Conservation (phyloP, 2,888 invertebrate species). For the Platycheirus albimanus region DNA sequence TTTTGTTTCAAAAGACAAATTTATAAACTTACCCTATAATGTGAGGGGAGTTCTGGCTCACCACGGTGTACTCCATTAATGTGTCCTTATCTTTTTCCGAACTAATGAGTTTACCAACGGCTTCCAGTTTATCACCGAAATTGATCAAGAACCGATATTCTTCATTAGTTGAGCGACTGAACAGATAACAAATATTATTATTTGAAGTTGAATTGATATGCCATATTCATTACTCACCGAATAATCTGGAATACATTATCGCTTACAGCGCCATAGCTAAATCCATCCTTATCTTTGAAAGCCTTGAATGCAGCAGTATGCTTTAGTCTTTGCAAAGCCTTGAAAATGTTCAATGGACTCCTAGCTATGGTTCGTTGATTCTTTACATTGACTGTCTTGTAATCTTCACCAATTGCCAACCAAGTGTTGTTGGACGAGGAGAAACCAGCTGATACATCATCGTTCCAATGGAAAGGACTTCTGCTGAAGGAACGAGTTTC, state of each 20-base stretch:
- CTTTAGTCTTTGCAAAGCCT: conserved; percentile 84
- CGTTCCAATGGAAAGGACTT: conserved; percentile 86
- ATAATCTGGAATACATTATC: conserved; percentile 79
- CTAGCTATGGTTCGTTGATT: conserved; percentile 83
- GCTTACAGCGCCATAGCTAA: conserved; percentile 78
- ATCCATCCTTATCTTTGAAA: conserved; percentile 77
- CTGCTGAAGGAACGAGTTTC: conserved; percentile 84
- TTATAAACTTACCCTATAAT: conserved; percentile 77
- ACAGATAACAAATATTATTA: background rate
- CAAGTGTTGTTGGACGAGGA: conserved; percentile 85
- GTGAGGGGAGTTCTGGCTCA: conserved; percentile 77
- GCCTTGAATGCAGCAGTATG: conserved; percentile 80
- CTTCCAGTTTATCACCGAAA: conserved; percentile 78
- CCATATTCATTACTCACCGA: conserved; percentile 73
- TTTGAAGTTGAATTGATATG: too few species aligned
- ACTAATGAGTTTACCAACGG: conserved; percentile 74
- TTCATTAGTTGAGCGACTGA: conserved; percentile 77
- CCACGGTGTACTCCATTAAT: conserved; percentile 78
- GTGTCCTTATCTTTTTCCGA: conserved; percentile 36
- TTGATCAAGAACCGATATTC: conserved; percentile 79
- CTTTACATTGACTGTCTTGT: conserved; percentile 84
- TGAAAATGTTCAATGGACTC: conserved; percentile 86
- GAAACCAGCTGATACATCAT: conserved; percentile 84
- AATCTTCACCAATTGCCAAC: conserved; percentile 87
- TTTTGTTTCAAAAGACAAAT: background rate